phyloP scores from a whole-genome alignment of 2,113 vertebrate species.

The Microtus ochrogaster region DNA sequence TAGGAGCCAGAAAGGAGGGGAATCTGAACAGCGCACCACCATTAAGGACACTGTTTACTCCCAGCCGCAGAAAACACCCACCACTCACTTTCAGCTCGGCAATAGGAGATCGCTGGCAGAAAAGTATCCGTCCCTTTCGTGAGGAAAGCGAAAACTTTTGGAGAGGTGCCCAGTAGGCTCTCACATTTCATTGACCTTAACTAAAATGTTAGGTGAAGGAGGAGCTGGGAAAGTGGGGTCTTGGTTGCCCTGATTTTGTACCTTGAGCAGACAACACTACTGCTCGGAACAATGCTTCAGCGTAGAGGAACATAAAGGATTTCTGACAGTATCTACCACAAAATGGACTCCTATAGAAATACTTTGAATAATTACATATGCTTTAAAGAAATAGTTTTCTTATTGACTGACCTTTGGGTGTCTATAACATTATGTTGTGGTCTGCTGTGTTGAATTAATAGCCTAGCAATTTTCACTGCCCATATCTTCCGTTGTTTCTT shows the following conservation, averaged over 20 bases:
- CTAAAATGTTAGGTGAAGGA: constrained; percentile 2
- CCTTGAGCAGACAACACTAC: background rate
- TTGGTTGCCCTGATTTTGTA: background rate
- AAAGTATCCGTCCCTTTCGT: constrained; percentile 1
- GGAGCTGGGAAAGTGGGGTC: background rate
- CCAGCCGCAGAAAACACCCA: background rate
- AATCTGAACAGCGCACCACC: background rate
- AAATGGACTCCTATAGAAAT: constrained; percentile 32
- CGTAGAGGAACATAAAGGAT: background rate
- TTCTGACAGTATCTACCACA: background rate
- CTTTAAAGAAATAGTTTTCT: constrained; percentile 16
- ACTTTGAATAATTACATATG: constrained; percentile 19
- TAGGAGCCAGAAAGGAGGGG: background rate
- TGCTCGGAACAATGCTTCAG: background rate
- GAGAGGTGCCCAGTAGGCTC: constrained; percentile 17
- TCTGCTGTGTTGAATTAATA: constrained; percentile 24
- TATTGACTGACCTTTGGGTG: constrained; percentile 16
- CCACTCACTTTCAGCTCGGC: background rate
- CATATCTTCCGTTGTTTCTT: constrained; percentile 18
- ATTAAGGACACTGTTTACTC: background rate
- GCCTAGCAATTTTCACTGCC: constrained; percentile 33
- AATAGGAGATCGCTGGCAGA: background rate
- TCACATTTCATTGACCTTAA: constrained; percentile 42
- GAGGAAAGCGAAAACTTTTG: constrained; percentile 45
- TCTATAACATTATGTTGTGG: constrained; percentile 8